Conservation (phyloP, 2,113 vertebrate genomes). For the Gambusia affinis region DNA sequence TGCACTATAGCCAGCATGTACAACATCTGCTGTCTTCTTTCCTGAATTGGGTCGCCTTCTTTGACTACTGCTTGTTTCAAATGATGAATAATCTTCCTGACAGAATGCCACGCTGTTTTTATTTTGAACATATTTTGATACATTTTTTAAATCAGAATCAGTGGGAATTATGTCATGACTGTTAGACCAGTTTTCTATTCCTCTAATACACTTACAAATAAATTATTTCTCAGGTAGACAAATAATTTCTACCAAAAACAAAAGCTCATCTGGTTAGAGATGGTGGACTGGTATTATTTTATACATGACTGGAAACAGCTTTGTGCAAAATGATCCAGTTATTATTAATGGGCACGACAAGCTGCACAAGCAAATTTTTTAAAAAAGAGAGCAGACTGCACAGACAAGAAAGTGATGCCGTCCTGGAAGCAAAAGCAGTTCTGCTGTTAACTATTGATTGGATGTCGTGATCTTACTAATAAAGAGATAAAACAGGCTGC, state of each 20-base stretch:
- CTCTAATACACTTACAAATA: background rate
- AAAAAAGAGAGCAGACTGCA: conserved; percentile 31
- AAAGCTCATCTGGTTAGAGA: background rate
- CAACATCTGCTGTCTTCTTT: background rate
- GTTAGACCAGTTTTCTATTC: background rate
- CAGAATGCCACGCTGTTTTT: background rate
- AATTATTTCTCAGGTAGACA: background rate
- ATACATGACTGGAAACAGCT: background rate
- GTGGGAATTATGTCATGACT: no score
- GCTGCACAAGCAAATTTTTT: conserved; percentile 27
- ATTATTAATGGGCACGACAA: conserved; percentile 47
- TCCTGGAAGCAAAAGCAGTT: conserved; percentile 32
- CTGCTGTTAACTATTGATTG: conserved; percentile 58
- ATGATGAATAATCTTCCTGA: background rate
- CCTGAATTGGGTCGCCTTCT: background rate
- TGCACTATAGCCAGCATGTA: background rate
- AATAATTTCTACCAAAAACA: background rate
- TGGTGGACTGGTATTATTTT: background rate
- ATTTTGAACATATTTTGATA: no score
- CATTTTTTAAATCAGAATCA: background rate
- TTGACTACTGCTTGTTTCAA: background rate
- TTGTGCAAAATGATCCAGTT: background rate
- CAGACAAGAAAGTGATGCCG: conserved; percentile 8
- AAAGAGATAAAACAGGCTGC: conserved; percentile 51
- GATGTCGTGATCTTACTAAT: conserved; percentile 54